Conservation (phyloP, 92 coral and sea anemone genomes). For the Ricordea florida region DNA sequence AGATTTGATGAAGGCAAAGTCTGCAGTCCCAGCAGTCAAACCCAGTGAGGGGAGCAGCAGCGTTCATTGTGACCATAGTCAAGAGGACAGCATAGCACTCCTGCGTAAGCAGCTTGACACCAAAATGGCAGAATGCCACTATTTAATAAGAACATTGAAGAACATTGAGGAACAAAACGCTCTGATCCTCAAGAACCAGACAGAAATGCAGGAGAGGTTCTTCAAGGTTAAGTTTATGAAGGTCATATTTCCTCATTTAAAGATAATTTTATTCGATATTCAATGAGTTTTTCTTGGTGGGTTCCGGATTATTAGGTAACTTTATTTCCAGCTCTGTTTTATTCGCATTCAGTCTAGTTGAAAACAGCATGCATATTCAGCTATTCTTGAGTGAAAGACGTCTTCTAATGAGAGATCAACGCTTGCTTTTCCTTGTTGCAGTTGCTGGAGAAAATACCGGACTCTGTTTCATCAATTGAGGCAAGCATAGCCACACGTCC, state of each 20-base stretch:
- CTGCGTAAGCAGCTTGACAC: too few relatives aligned
- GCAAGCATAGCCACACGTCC: neutral
- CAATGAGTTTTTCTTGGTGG: neutral
- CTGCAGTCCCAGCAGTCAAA: too few relatives aligned
- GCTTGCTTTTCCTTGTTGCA: neutral
- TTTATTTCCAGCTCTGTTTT: neutral
- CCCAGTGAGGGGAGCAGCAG: too few relatives aligned
- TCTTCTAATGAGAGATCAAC: too few relatives aligned
- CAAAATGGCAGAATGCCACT: neutral
- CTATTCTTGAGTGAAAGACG: neutral
- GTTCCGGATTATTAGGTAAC: neutral
- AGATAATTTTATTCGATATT: neutral
- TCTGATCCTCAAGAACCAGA: conserved; percentile 8
- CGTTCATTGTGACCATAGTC: neutral
- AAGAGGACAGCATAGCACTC: neutral
- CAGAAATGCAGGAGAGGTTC: conserved; percentile 20
- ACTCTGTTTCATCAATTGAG: neutral
- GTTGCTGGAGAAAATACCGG: too few relatives aligned
- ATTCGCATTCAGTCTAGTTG: neutral
- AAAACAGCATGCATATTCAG: neutral
- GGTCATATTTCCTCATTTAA: neutral
- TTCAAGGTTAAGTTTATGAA: conserved; percentile 13
- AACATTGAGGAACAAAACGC: conserved; percentile 12
- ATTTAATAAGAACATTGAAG: neutral
- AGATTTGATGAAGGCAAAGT: conserved; percentile 1